Conservation (phyloP, 2,888 invertebrate species). For the Electrophaes corylata region DNA sequence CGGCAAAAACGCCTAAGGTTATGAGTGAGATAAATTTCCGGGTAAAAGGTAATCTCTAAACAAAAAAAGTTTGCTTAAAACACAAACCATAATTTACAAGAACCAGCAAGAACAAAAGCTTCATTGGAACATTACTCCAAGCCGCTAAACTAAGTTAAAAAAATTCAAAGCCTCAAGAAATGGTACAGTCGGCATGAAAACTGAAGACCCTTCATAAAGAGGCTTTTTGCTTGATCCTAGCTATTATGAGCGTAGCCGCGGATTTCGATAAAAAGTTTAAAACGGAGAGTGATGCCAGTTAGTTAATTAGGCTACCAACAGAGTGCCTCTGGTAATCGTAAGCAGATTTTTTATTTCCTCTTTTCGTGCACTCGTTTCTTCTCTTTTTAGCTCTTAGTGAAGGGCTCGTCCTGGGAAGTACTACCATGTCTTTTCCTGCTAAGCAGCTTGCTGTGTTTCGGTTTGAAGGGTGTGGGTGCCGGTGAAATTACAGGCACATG, state of each 20-base stretch:
- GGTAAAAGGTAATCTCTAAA: background rate
- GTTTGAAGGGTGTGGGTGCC: too few relatives aligned
- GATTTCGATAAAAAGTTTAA: conserved; percentile 15
- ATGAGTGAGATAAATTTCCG: too few relatives aligned
- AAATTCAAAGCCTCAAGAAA: conserved; percentile 16
- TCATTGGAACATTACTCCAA: background rate
- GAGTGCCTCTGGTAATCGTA: background rate
- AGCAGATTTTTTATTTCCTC: background rate
- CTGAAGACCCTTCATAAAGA: conserved; percentile 16
- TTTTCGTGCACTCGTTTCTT: background rate
- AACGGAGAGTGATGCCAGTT: conserved; percentile 6
- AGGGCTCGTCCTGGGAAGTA: too few relatives aligned
- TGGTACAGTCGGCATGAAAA: conserved; percentile 13
- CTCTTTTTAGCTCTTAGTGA: too few relatives aligned
- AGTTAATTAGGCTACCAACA: background rate
- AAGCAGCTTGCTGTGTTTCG: too few relatives aligned
- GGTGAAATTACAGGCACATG: too few relatives aligned
- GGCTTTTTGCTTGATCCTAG: conserved; percentile 27
- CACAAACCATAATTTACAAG: background rate
- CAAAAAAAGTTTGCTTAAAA: background rate
- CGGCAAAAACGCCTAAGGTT: too few relatives aligned
- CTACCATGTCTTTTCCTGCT: too few relatives aligned
- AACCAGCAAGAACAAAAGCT: conserved; percentile 2
- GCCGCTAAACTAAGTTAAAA: conserved; percentile 5
- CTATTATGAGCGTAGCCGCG: conserved; percentile 19